A percentile compares a stretch with the other conserved stretches of the same genome.
Evolutionary conservation across 23 tunicate species (phyloP).

Genomic region (Styela clava): DNA sequence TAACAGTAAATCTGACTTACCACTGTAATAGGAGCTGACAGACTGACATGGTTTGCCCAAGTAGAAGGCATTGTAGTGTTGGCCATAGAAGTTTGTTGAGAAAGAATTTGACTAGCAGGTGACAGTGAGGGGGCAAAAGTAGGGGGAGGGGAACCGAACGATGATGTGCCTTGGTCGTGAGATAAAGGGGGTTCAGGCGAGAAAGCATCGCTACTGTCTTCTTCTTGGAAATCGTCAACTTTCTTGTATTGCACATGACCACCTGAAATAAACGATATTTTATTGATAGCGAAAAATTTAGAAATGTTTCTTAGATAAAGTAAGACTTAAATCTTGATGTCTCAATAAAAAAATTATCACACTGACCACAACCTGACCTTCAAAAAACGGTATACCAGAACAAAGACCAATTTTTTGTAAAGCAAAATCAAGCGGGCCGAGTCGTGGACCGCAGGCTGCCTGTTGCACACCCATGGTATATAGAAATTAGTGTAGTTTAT

Average conservation of each 20-base stretch:
- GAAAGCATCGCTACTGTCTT: conserved; percentile 71
- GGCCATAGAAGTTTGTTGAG: neutral
- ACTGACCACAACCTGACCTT: too few species aligned
- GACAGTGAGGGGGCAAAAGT: neutral
- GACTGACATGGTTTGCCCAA: neutral
- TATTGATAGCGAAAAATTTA: neutral
- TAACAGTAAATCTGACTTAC: too few species aligned
- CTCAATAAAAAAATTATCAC: neutral
- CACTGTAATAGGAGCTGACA: neutral
- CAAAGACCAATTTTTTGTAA: too few species aligned
- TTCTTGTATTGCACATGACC: conserved; percentile 87
- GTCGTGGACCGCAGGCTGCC: too few species aligned
- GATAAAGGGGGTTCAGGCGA: conserved; percentile 70
- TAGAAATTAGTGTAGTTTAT: too few species aligned
- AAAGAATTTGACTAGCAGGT: neutral
- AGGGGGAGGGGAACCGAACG: conserved; percentile 15
- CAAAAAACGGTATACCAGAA: too few species aligned
- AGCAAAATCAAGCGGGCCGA: too few species aligned
- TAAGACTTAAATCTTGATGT: neutral
- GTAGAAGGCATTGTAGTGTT: conserved; percentile 1
- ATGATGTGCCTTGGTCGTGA: conserved; percentile 10
- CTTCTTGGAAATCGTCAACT: conserved; percentile 59
- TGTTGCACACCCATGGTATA: too few species aligned
- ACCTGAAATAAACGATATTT: conserved; percentile 23
- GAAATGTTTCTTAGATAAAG: too few species aligned